Base-by-base conservation (phyloP, 92 coral and sea anemone genomes). In the Bergia puertoricense region DNA sequence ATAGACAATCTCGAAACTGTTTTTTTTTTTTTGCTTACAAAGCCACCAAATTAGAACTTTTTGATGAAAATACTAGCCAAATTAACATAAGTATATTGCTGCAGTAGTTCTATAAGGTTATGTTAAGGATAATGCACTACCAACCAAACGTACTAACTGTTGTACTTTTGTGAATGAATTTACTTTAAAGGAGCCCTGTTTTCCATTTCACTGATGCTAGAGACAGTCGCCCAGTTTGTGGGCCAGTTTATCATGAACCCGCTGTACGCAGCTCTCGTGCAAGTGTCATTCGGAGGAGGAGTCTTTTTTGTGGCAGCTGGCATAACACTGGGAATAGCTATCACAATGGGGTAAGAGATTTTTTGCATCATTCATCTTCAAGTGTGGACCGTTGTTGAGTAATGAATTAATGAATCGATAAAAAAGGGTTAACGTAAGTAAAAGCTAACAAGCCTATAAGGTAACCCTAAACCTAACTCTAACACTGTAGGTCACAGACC, bases 201-300 rank as follows among this genome's bases (percentile, higher is more conserved):
- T 69, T 40, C 75, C 8, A 37, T 0, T 37, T n/a, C 75, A 10
- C 1, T 69, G 38, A 11, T 30, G 23, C 37, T 69, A 37, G 75
- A 69, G 18, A 69, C 75, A 22, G 37, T 69, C 40, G 38, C 75
- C 37, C 75, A 23, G 40, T 23, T 40, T 69, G 40, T 69, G 7
- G 41, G 75, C 18, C 75, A 69, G 75, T 69, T 69, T 14, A 30
- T 69, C 6, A 11, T 18, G 2, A 69, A 69, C 14, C 75, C 75
- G 11, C 38, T 69, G 40, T 69, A 69, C 18, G 75, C 75, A n/a
- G 75, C 75, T 7, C 41, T 69, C 11, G 75, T 69, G 23, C 75
- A 69, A 30, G 75, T 69, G 75, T 69, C 75, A 23, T 69, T 69
- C 75, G 75, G 75, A 6, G 75, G 75, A n/a, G 75, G 75, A 69